Percentiles rank a stretch among this genome's conserved stretches.
phyloP scores from a whole-genome alignment of 2,888 invertebrate species.

The Aphodius sticticus region DNA sequence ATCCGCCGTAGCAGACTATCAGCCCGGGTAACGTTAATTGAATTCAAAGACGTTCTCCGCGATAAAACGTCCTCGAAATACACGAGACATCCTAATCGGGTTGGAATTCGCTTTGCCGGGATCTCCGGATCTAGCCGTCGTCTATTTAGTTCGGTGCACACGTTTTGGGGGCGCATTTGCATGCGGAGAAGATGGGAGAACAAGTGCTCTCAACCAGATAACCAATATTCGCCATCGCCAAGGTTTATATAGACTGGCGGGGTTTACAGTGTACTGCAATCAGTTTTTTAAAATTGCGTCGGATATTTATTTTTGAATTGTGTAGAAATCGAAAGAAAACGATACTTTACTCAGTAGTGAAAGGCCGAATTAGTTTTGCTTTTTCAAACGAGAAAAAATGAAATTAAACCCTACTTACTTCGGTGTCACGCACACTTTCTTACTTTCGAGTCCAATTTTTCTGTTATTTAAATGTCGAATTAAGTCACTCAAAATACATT shows the following conservation, averaged over 20 bases:
- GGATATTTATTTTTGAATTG: too few relatives aligned
- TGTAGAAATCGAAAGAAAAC: too few relatives aligned
- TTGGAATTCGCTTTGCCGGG: neutral
- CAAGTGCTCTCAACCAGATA: constrained; percentile 4
- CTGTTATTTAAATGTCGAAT: too few relatives aligned
- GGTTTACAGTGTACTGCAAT: too few relatives aligned
- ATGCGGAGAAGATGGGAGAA: neutral
- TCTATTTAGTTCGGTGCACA: neutral
- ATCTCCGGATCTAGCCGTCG: neutral
- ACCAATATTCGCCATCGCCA: neutral
- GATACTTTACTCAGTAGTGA: too few relatives aligned
- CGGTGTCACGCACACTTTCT: too few relatives aligned
- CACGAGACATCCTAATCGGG: constrained; percentile 4
- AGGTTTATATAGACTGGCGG: neutral
- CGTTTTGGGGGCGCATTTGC: neutral
- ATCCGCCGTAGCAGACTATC: neutral
- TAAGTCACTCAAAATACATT: too few relatives aligned
- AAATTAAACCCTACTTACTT: too few relatives aligned
- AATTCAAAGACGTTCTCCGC: neutral
- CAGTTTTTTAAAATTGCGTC: neutral
- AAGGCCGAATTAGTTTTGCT: too few relatives aligned
- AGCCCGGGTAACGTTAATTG: neutral
- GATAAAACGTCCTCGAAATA: constrained; percentile 4
- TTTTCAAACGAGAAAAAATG: too few relatives aligned
- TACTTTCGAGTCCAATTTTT: too few relatives aligned